These are phyloP conservation scores for Dolichomitus sp. DNA, from an alignment of 2,888 invertebrate species.

Conservation along the genomic window DNA sequence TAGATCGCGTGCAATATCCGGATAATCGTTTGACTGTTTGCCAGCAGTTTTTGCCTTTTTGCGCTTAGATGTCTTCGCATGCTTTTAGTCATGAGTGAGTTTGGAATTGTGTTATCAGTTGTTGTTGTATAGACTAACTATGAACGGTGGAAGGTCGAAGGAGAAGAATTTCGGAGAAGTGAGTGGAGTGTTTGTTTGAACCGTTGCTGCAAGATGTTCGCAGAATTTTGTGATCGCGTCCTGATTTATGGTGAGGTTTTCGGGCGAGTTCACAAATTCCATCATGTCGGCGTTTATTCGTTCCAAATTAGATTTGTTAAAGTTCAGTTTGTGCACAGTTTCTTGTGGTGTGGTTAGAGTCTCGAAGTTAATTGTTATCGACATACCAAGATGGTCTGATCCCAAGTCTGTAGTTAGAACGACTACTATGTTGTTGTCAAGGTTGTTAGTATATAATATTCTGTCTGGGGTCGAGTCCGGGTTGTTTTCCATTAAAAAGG, in stretches of 20 bases:
- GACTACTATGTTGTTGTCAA: background rate
- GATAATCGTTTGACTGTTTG: conserved; percentile 29
- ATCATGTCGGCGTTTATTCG: background rate
- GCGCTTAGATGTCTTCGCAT: conserved; percentile 19
- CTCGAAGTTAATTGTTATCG: background rate
- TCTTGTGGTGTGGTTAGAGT: background rate
- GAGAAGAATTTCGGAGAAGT: background rate
- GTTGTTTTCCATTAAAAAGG: conserved; percentile 9
- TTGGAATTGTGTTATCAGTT: conserved; percentile 15
- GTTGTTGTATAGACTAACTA: background rate
- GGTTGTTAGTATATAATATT: background rate
- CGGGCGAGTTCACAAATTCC: background rate
- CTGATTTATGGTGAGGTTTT: background rate
- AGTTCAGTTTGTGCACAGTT: background rate
- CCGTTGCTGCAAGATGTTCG: background rate
- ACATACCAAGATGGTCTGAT: conserved; percentile 7
- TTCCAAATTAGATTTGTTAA: background rate
- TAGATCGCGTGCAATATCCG: conserved; percentile 2
- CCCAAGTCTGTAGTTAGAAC: background rate
- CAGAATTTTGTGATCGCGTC: background rate
- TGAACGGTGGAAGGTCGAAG: background rate
- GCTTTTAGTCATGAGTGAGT: conserved; percentile 25
- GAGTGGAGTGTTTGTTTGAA: background rate
- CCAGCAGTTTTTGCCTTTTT: conserved; percentile 42
- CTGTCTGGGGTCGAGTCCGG: background rate